These are phyloP conservation scores for Catocala nupta DNA, from an alignment of 2,888 invertebrate species.

Conservation along the genomic window DNA sequence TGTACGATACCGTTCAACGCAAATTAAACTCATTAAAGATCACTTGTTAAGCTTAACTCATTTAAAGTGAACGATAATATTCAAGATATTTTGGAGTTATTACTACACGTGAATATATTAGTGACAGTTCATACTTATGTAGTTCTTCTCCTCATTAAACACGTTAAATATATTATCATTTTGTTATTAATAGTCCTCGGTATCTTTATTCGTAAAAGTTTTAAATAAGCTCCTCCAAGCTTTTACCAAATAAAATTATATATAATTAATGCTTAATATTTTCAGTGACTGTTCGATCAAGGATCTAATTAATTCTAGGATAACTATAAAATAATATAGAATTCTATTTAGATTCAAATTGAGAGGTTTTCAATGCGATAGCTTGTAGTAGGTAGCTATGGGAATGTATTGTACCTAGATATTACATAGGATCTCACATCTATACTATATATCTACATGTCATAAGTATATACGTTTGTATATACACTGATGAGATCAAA, in stretches of 20 bases:
- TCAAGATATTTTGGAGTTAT: slow-evolving; percentile 18
- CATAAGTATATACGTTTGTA: no score
- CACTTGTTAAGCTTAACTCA: slow-evolving; percentile 29
- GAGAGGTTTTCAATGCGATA: slow-evolving; percentile 11
- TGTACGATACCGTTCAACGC: slow-evolving; percentile 42
- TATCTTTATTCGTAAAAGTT: no score
- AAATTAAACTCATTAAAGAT: slow-evolving; percentile 41
- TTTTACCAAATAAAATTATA: no score
- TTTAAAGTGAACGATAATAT: slow-evolving; percentile 32
- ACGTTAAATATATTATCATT: no score
- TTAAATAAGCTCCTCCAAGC: no score
- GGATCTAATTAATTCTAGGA: slow-evolving; percentile 19
- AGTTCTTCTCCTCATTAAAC: no score
- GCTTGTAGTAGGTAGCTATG: no score
- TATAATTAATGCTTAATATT: background rate
- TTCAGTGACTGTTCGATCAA: slow-evolving; percentile 43
- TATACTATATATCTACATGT: no score
- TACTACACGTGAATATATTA: slow-evolving; percentile 26
- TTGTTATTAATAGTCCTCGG: no score
- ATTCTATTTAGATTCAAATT: slow-evolving; percentile 10
- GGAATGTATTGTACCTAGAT: no score
- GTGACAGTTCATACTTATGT: slow-evolving; percentile 12
- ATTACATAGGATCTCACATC: no score
- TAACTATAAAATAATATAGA: slow-evolving; percentile 3
- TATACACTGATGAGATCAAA: no score